A percentile compares a stretch with the other conserved stretches of the same genome.
Conservation (phyloP, 2,888 invertebrate genomes). For the Hemistola chrysoprasaria region DNA sequence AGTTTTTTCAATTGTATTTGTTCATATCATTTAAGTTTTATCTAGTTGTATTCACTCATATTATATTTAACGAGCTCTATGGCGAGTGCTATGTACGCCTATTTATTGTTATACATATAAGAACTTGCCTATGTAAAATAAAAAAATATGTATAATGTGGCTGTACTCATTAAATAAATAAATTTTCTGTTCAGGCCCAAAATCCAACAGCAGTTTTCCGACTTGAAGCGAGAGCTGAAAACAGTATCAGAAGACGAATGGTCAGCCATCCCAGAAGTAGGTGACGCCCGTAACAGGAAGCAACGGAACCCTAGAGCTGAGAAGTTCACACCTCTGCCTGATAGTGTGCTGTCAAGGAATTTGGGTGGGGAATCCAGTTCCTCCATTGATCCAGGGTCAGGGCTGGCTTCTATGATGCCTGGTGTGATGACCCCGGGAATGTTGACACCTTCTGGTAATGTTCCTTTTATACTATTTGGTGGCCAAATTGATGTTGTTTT, state of each 20-base stretch:
- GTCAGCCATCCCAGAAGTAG: constrained; percentile 98
- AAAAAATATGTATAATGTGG: too few species aligned
- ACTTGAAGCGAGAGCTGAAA: constrained; percentile 94
- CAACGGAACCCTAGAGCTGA: constrained; percentile 97
- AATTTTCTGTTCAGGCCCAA: constrained; percentile 88
- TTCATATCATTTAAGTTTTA: too few species aligned
- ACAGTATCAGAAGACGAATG: constrained; percentile 96
- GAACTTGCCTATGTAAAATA: too few species aligned
- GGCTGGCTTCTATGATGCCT: constrained; percentile 93
- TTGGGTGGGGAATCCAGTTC: constrained; percentile 90
- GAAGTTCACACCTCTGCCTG: constrained; percentile 98
- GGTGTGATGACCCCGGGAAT: constrained; percentile 93
- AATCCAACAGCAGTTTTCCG: constrained; percentile 99
- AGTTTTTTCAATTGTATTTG: too few species aligned
- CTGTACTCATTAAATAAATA: neutral
- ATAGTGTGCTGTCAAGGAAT: constrained; percentile 95
- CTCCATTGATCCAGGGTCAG: constrained; percentile 92
- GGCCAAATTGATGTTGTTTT: too few species aligned
- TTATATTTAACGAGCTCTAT: too few species aligned
- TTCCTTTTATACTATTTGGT: neutral
- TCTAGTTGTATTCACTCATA: too few species aligned
- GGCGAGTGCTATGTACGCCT: too few species aligned
- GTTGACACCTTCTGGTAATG: constrained; percentile 89
- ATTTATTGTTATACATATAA: too few species aligned
- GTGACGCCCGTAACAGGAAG: constrained; percentile 98